A percentile compares a stretch with the other conserved stretches of the same genome.
These are phyloP conservation scores for Forbesichthys agassizii DNA, from an alignment of 2,113 vertebrate species.

Conservation along the genomic window DNA sequence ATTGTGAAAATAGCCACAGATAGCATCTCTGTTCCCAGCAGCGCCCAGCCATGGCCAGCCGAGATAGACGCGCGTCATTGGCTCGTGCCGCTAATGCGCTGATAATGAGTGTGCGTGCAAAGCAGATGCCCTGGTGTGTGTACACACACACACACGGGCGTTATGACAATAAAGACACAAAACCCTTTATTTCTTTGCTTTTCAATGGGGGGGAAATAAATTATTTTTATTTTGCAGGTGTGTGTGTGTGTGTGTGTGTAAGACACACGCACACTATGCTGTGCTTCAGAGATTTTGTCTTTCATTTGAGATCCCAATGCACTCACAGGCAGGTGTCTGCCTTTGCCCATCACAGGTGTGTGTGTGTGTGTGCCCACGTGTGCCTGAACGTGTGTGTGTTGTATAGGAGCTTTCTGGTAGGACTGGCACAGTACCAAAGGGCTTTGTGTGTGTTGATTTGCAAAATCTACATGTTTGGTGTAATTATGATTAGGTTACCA, in stretches of 20 bases:
- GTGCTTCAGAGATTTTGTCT: slow-evolving; percentile 66
- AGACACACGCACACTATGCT: slow-evolving; percentile 41
- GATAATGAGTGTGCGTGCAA: slow-evolving; percentile 76
- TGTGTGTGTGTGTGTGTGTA: slow-evolving; percentile 21
- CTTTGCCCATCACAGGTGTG: slow-evolving; percentile 60
- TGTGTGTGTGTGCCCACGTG: slow-evolving; percentile 19
- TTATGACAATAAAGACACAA: slow-evolving; percentile 56
- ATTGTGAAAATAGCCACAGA: slow-evolving; percentile 76
- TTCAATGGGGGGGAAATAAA: slow-evolving; percentile 67
- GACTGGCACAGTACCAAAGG: slow-evolving; percentile 44
- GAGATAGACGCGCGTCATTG: slow-evolving; percentile 59
- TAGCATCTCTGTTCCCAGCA: slow-evolving; percentile 62
- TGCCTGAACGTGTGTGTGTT: slow-evolving; percentile 38
- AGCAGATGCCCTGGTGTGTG: neutral
- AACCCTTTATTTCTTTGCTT: slow-evolving; percentile 54
- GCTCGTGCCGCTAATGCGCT: slow-evolving; percentile 44
- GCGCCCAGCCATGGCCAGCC: slow-evolving; percentile 38
- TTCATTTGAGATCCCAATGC: slow-evolving; percentile 70
- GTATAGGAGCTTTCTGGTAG: slow-evolving; percentile 68
- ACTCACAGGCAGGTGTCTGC: slow-evolving; percentile 70
- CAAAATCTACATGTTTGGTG: slow-evolving; percentile 6
- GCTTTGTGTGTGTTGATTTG: slow-evolving; percentile 30
- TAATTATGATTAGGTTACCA: too few species aligned
- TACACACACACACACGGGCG: slow-evolving; percentile 4
- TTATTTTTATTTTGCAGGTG: slow-evolving; percentile 63